Base-by-base conservation (phyloP, 37 sponge, comb jelly and placozoan species). In the Amphimedon queenslandica region DNA sequence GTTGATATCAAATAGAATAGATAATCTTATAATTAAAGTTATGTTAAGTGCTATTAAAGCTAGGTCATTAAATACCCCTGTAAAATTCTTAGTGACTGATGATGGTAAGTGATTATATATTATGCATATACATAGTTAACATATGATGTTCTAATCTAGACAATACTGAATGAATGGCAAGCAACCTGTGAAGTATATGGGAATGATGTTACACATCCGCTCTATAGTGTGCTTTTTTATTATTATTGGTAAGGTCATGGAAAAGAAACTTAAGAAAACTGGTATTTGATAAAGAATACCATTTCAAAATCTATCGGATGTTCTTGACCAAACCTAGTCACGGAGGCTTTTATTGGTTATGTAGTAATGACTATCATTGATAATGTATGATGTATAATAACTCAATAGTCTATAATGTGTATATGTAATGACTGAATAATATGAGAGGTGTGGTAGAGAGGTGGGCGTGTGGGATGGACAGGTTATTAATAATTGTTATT, bases 21-120 rank as follows among this genome's bases (percentile, higher is more conserved):
- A n/a, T n/a, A 41, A 18, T 3, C 42, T 28, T 18, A 55, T 65
- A 4, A 20, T 65, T 41, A 8, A 40, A 42, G 30, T 29, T 20
- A 47, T 76, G 43, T 36, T 76, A 35, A 40, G 53, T 29, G 2
- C 31, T 21, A 24, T 64, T 34, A 37, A 76, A 55, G 67, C 3
- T 27, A 64, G 67, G 33, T 64, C 66, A 13, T 66, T 66, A 6
- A 10, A 23, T 2, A 41, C 55, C 23, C 10, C 13, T n/a, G 77
- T 76, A 10, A n/a, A 33, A 4, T 33, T 65, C 1, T 21, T 76
- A 2, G 65, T 76, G 77, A 76, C 77, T 37, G 77, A 76, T 76
- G 77, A 76, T 76, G 77, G 77, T 76, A 76, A n/a, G n/a, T n/a
- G n/a, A n/a, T n/a, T n/a, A n/a, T n/a, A n/a, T n/a, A n/a, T 38